Percentiles rank a stretch among this genome's conserved stretches.
These are phyloP conservation scores for Neopelma chrysocephalum DNA, from an alignment of 2,797 vertebrate species.

Conservation along the genomic window DNA sequence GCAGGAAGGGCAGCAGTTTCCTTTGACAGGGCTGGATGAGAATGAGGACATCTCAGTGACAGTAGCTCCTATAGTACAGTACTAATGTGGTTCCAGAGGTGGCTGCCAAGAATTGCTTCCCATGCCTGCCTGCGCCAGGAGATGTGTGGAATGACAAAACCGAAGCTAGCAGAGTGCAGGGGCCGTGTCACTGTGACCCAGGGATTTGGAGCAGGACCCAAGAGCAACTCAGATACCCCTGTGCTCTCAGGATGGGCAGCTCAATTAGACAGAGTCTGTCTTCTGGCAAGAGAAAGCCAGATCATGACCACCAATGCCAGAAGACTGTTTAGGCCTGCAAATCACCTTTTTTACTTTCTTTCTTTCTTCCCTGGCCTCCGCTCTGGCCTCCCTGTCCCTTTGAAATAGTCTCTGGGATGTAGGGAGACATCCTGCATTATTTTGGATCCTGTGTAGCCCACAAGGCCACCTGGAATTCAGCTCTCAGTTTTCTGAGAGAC, in stretches of 20 bases:
- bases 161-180: background rate
- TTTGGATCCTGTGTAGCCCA: background rate
- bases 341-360: background rate
- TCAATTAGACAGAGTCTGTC: background rate
- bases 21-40: rapidly evolving
- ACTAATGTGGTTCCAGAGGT: background rate
- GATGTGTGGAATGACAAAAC: constrained; percentile 33
- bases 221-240: background rate
- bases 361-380: rapidly evolving
- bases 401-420: background rate
- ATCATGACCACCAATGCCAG: background rate
- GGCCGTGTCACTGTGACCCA: rapidly evolving
- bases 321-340: background rate
- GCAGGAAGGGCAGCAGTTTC: background rate
- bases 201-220: background rate
- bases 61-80: background rate
- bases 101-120: constrained; percentile 44
- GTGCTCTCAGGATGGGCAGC: background rate
- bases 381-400: background rate
- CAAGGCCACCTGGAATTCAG: background rate
- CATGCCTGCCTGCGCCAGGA: background rate
- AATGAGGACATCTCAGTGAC: background rate
- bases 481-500: background rate
- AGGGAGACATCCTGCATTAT: background rate
- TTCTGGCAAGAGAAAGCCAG: background rate